Evolutionary conservation across 2,797 vertebrate species (phyloP).

Genomic region (Heterohyrax brucei): DNA sequence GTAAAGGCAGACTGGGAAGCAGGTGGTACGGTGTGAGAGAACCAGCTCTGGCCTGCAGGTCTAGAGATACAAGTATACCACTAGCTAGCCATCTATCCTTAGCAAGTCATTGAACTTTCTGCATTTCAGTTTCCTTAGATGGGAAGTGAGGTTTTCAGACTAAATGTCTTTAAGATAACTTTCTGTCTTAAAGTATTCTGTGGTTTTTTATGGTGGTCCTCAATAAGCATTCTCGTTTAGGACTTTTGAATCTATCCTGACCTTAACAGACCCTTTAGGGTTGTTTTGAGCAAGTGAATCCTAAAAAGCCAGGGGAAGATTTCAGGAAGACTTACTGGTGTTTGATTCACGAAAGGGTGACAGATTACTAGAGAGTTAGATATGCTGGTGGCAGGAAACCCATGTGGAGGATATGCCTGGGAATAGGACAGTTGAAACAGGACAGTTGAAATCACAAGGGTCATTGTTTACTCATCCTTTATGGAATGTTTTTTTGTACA

Average conservation of each 20-base stretch:
- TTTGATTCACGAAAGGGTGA: slow-evolving; percentile 29
- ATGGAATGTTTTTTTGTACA: neutral
- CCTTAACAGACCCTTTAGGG: neutral
- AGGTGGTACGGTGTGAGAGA: neutral
- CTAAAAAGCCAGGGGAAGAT: neutral
- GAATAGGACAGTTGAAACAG: neutral
- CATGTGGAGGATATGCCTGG: neutral
- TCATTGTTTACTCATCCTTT: slow-evolving; percentile 55
- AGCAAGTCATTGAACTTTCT: slow-evolving; percentile 27
- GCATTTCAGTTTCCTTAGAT: neutral
- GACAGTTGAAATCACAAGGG: slow-evolving; percentile 9
- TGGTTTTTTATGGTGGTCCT: slow-evolving; percentile 39
- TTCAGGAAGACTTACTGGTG: slow-evolving; percentile 8
- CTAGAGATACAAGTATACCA: neutral
- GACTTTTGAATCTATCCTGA: neutral
- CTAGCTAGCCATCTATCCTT: neutral
- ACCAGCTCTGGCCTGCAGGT: neutral
- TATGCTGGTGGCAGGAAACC: neutral
- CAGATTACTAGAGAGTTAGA: neutral
- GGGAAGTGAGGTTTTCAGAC: slow-evolving; percentile 35
- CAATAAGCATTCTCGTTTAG: neutral
- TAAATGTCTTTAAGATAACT: neutral
- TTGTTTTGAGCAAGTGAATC: slow-evolving; percentile 29
- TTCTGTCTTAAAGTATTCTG: neutral
- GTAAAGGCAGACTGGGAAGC: neutral